phyloP scores from a whole-genome alignment of 2,888 invertebrate genomes.

The Cryptus viduatorius region DNA sequence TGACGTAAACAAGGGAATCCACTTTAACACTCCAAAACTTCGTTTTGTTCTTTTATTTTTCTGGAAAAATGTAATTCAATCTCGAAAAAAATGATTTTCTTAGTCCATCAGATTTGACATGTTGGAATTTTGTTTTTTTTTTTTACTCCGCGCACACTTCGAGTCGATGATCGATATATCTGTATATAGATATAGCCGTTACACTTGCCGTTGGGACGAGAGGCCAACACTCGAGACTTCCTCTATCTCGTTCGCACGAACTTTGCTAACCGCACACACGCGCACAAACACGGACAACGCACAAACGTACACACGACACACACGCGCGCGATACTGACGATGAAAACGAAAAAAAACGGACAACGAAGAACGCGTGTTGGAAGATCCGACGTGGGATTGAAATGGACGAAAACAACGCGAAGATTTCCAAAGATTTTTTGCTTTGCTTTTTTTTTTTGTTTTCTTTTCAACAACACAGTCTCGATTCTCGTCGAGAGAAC shows the following conservation, averaged over 20 bases:
- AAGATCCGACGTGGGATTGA: slow-evolving; percentile 20
- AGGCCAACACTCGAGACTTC: slow-evolving; percentile 13
- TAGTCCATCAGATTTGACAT: not conserved
- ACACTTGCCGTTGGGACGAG: slow-evolving; percentile 35
- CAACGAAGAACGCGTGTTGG: slow-evolving; percentile 5
- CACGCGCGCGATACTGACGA: slow-evolving; percentile 46
- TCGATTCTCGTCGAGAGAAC: not conserved
- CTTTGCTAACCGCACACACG: slow-evolving; percentile 27
- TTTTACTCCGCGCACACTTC: slow-evolving; percentile 1
- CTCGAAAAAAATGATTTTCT: not conserved
- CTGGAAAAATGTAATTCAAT: no score
- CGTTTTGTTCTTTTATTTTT: no score
- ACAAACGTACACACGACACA: slow-evolving; percentile 18
- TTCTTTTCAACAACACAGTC: not conserved
- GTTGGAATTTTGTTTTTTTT: not conserved
- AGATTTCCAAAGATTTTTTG: slow-evolving; percentile 1
- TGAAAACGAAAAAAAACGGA: not conserved
- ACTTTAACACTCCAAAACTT: no score
- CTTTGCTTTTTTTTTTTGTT: not conserved
- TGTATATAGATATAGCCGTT: slow-evolving; percentile 5
- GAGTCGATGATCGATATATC: slow-evolving; percentile 49
- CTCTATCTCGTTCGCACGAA: slow-evolving; percentile 1
- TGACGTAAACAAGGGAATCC: no score
- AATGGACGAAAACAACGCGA: slow-evolving; percentile 14
- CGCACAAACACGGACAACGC: slow-evolving; percentile 36